phyloP scores from a whole-genome alignment of 2,797 vertebrate genomes.

The Ceryle rudis region DNA sequence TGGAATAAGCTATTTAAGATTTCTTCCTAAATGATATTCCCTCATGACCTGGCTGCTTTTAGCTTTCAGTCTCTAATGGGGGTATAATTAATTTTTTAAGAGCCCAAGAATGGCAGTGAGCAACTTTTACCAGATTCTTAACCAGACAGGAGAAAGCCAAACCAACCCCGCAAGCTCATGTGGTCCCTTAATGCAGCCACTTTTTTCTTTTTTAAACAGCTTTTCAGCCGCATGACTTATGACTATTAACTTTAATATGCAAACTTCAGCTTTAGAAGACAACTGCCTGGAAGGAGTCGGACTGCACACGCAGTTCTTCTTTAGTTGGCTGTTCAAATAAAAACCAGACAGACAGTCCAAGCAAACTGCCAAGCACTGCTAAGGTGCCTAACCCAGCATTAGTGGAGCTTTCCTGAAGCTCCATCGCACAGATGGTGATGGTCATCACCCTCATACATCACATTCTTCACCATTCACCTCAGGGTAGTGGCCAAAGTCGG shows the following conservation, averaged over 20 bases:
- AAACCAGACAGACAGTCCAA: not conserved
- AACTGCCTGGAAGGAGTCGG: not conserved
- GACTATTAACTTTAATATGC: not conserved
- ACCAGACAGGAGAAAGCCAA: not conserved
- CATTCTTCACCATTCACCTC: not conserved
- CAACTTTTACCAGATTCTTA: not conserved
- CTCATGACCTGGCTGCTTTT: not conserved
- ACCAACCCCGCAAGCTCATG: not conserved
- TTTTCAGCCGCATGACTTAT: not conserved
- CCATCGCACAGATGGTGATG: accelerated
- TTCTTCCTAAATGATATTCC: not conserved
- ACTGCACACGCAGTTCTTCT: not conserved
- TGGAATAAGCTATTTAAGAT: not conserved
- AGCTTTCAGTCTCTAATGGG: not conserved
- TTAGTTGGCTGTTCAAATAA: not conserved
- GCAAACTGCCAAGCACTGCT: not conserved
- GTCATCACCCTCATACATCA: not conserved
- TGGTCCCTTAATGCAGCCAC: not conserved
- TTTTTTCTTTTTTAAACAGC: not conserved
- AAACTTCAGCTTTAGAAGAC: not conserved
- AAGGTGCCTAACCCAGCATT: not conserved
- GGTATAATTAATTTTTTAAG: slow-evolving; percentile 5
- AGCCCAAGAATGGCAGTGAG: not conserved
- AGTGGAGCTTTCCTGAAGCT: not conserved
- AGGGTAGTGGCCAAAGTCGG: not conserved